These are phyloP conservation scores for Stichopus horrens DNA, from an alignment of 53 echinoderm and acorn worm species.

Conservation along the genomic window DNA sequence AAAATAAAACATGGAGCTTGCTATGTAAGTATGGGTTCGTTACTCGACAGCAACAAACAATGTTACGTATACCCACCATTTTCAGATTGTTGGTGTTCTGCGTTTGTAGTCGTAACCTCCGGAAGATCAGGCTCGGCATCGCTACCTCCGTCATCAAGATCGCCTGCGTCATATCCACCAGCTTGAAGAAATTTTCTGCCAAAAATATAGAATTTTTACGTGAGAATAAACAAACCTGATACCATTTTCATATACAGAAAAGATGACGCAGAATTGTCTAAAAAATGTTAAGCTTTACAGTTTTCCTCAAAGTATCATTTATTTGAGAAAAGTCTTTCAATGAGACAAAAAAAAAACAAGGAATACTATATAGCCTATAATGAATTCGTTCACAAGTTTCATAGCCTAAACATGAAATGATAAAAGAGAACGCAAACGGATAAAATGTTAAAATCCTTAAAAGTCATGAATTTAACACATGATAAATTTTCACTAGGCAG, in stretches of 20 bases:
- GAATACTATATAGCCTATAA: not conserved
- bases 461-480: slow-evolving; percentile 47
- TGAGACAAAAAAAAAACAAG: not conserved
- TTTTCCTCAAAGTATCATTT: not conserved
- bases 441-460: slow-evolving; percentile 25
- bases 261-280: not conserved
- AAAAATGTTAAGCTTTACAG: not conserved
- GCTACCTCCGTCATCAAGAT: slow-evolving; percentile 80
- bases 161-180: slow-evolving; percentile 83
- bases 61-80: slow-evolving; percentile 46
- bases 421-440: slow-evolving; percentile 12
- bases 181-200: slow-evolving; percentile 79
- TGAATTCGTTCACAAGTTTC: not conserved
- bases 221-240: not conserved
- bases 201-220: not conserved
- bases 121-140: slow-evolving; percentile 80
- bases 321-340: not conserved
- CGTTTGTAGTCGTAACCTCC: slow-evolving; percentile 94
- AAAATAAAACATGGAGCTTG: too few relatives aligned
- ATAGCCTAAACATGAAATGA: not conserved
- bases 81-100: slow-evolving; percentile 79
- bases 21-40: too few relatives aligned
- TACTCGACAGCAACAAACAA: not conserved
- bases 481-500: slow-evolving; percentile 36
- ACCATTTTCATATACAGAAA: not conserved